Evolutionary conservation across 1,140 invertebrate species (phyloP), one percentile per base, ranked within the genome.

Genomic region (Maniola jurtina): DNA sequence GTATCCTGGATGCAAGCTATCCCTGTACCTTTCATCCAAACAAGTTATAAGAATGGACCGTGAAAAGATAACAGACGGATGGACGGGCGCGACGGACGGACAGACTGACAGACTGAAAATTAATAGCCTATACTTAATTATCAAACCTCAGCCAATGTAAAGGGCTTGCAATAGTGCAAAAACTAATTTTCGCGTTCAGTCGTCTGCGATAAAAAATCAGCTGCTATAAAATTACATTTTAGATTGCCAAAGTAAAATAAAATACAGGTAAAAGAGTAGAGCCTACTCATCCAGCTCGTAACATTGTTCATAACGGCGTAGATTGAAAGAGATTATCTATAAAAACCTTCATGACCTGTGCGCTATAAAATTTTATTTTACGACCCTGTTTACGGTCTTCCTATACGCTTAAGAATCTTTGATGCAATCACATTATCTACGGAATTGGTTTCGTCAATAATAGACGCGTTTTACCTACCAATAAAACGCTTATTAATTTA

Each of bases 301-400:
- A 60, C 35, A 60, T 45, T 60, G 42, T 45, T 60, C 38, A 60
- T 45, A 60, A 45, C 33, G 42, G 35, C 57, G 57, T 55, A 62
- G 52, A 67, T 67, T 67, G 65, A 67, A 67, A 61, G 60, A 61
- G 59, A 67, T 67, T 40, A 40, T 56, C 65, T 56, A 67, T 67
- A 67, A 67, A 25, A 67, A 57, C 42, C 54, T 56, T 47, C 42
- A 67, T 59, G 65, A 67, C 50, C 52, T 61, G 65, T 54, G 55
- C 36, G 36, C 59, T 56, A 67, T 67, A 61, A 67, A 67, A 42
- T 34, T 55, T 67, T 57, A 36, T 57, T 67, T 67, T 61, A 67
- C 34, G 52, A 15, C n/a, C 8, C 52, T 33, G 52, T 67, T 67
- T 67, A 67, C 59, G 50, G 60, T 67, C 45, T 67, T 61, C 54